Evolutionary conservation across 2,888 invertebrate genomes (phyloP), one percentile per base, ranked within the genome.

Genomic region (Caradrina kadenii): DNA sequence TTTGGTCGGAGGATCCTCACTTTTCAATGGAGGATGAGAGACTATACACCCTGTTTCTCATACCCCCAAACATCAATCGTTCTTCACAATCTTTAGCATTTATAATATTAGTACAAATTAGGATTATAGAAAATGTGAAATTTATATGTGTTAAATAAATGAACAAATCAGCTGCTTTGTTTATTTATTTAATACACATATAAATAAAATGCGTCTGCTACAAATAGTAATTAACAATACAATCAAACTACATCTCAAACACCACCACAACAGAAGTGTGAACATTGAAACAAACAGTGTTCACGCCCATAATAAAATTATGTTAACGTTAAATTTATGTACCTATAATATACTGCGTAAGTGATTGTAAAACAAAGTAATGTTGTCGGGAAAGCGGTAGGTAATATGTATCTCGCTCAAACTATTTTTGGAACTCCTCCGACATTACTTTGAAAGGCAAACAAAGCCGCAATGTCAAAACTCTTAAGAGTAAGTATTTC

Each of bases 301-400:
- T 26, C 17, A 65, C 35, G 11, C 45, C 15, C 22, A n/a, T 22
- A 71, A n/a, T 55, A 52, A 63, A 56, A 71, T 48, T 52, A 50
- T 52, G 39, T 61, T 45, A 11, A 72, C n/a, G 19, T 67, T 42
- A 52, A 42, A 26, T 68, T 71, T 60, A 45, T 19, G n/a, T 66
- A 22, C n/a, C 6, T 39, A 48, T 58, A 31, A 39, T 5, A 52
- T 0, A 42, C 17, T 50, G 19, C 13, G 39, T 39, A 21, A 75
- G 60, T 52, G 76, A 52, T 61, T 69, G 17, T 73, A 69, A 76
- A 76, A 70, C 58, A 59, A 76, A 74, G 49, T 62, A 49, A 70
- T 53, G 48, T 42, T 58, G 49, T 31, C 22, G 15, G 11, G 17
- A 17, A 54, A 55, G 13, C 45, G 42, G 69, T 48, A 8, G n/a